These are phyloP conservation scores for Menura novaehollandiae DNA, from an alignment of 2,113 vertebrate species.

Conservation along the genomic window DNA sequence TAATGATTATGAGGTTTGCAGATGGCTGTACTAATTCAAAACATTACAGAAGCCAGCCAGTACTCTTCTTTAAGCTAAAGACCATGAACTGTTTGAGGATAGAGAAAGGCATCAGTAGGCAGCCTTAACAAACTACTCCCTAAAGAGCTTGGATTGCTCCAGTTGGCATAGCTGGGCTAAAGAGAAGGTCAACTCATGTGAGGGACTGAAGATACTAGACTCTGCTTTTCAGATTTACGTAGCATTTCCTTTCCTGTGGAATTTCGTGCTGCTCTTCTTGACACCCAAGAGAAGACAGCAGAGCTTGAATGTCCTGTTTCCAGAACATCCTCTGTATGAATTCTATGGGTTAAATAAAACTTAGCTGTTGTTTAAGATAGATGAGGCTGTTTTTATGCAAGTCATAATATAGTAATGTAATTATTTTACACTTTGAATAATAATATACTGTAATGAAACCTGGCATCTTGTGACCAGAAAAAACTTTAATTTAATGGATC, in stretches of 20 bases:
- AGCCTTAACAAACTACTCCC: background rate
- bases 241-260: background rate
- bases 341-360: background rate
- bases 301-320: background rate
- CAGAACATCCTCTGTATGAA: background rate
- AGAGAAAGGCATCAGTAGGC: background rate
- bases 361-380: background rate
- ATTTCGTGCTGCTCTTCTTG: background rate
- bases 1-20: background rate
- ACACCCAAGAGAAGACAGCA: background rate
- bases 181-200: background rate
- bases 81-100: background rate
- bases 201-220: background rate
- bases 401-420: background rate
- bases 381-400: background rate
- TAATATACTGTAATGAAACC: background rate
- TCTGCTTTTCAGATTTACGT: background rate
- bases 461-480: background rate
- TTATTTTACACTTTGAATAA: background rate
- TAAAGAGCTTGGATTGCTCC: background rate
- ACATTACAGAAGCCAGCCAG: background rate
- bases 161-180: background rate
- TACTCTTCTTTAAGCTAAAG: background rate
- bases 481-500: background rate
- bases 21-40: background rate